Evolutionary conservation across 2,888 invertebrate species (phyloP), one percentile per base, ranked within the genome.

Genomic region (Aromia moschata): DNA sequence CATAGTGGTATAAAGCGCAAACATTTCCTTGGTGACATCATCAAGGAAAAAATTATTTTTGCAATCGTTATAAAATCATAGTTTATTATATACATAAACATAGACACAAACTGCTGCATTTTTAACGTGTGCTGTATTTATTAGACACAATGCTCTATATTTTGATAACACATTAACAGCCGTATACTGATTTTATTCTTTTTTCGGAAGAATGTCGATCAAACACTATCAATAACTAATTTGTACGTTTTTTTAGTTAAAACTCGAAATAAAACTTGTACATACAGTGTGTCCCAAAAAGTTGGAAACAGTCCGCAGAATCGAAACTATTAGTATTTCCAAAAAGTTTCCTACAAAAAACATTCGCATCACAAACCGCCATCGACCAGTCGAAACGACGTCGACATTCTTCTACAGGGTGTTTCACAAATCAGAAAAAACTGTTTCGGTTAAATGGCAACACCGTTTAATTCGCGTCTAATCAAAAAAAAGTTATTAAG

Each of bases 11-110:
- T n/a, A 36, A 16, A 17, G 12, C 11, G 9, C 7, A 12, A 25
- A 43, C 25, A 31, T n/a, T n/a, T n/a, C n/a, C n/a, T n/a, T n/a
- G 44, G 10, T 46, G 46, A 46, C 33, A 33, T 46, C 33, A 33
- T 33, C 46, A 33, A 46, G 46, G 46, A n/a, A 46, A 33, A 43
- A 43, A 43, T 43, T 11, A 43, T 43, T 11, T 12, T 20, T 20
- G 43, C 25, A 43, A 43, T 43, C 14, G 25, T 14, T 43, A 25
- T 43, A 12, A 18, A 43, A 43, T 25, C 25, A 11, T 43, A 5
- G 20, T 43, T 40, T 43, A 43, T 41, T 17, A 41, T 18, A 41
- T 43, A 43, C 43, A 43, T 12, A 43, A 20, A 43, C 20, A n/a
- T 33, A 10, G 3, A 25, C 25, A 25, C n/a, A 33, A 11, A 33